phyloP scores from a whole-genome alignment of 2,797 vertebrate genomes.

The Molossus molossus region DNA sequence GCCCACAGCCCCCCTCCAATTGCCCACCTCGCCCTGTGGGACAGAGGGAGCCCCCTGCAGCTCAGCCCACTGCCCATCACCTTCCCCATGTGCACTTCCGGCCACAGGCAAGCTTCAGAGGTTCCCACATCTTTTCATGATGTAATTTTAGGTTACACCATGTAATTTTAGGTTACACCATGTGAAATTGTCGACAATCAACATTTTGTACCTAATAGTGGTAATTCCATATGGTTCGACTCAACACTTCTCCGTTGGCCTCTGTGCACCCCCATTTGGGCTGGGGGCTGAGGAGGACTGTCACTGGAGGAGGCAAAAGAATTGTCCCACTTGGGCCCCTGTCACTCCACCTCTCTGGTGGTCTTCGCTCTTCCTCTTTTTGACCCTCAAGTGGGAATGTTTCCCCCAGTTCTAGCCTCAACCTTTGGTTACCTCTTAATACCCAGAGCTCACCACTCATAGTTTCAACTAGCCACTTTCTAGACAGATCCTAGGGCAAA shows the following conservation, averaged over 20 bases:
- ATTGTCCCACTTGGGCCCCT: background rate
- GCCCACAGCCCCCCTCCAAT: background rate
- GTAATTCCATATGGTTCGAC: background rate
- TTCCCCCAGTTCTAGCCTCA: background rate
- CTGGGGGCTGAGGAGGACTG: background rate
- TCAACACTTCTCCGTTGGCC: background rate
- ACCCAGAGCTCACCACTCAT: background rate
- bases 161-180: background rate
- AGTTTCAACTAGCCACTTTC: background rate
- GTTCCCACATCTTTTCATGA: background rate
- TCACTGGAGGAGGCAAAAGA: background rate
- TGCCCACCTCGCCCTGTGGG: fast-evolving
- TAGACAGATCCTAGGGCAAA: background rate
- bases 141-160: background rate
- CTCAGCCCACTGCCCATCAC: background rate
- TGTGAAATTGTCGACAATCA: background rate
- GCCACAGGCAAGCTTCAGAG: background rate
- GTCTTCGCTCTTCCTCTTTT: background rate
- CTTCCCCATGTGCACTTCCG: fast-evolving
- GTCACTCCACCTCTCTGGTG: background rate
- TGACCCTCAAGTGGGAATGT: background rate
- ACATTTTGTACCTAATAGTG: background rate
- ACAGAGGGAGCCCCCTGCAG: background rate
- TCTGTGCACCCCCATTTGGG: background rate
- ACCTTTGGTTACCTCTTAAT: background rate